Evolutionary conservation across 64 coral and sea anemone species (phyloP).

Genomic region (Porites australiensis): DNA sequence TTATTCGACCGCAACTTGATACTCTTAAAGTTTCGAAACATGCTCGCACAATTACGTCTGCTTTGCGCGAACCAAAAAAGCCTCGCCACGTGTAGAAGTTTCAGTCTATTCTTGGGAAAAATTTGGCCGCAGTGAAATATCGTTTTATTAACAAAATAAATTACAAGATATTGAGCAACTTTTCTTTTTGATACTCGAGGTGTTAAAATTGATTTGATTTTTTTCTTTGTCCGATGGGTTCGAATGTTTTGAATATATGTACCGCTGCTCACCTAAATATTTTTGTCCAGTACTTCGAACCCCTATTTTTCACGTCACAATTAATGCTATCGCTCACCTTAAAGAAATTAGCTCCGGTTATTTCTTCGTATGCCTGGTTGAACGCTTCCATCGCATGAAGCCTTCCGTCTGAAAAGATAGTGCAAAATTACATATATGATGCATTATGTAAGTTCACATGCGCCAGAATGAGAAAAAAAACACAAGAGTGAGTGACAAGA

Average conservation of each 20-base stretch:
- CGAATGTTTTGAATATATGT: neutral
- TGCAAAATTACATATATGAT: neutral
- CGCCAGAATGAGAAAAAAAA: neutral
- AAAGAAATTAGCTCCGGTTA: neutral
- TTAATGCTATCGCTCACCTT: neutral
- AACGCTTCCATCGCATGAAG: neutral
- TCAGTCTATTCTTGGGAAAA: too few species aligned
- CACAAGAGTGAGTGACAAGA: too few species aligned
- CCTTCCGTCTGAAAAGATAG: neutral
- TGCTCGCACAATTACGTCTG: too few species aligned
- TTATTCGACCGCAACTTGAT: too few species aligned
- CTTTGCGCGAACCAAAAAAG: too few species aligned
- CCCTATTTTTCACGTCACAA: neutral
- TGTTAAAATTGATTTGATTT: neutral
- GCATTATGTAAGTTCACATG: neutral
- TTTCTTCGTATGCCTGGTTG: conserved; percentile 11
- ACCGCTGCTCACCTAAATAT: neutral
- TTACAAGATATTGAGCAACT: too few species aligned
- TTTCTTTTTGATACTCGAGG: too few species aligned
- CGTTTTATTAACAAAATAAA: too few species aligned
- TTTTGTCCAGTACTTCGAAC: neutral
- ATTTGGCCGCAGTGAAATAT: too few species aligned
- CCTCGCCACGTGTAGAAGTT: too few species aligned
- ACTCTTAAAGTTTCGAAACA: too few species aligned
- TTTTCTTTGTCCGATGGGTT: neutral